Evolutionary conservation across 2,888 invertebrate genomes (phyloP), one percentile per base, ranked within the genome.

Genomic region (Steinernema hermaphroditum): DNA sequence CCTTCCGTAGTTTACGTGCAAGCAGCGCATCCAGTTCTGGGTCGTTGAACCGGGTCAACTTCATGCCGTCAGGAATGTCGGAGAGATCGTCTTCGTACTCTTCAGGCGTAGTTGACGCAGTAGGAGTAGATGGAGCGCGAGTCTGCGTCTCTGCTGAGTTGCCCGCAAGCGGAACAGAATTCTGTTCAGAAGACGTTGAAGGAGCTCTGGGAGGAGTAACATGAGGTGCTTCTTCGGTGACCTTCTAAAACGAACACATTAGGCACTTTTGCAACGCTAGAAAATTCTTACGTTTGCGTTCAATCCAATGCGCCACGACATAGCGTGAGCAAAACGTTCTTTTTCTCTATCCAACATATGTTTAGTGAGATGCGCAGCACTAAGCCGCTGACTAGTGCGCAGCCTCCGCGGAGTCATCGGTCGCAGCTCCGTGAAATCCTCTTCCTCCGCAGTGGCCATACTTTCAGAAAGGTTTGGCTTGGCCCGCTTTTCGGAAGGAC

Each of bases 21-120:
- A 62, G 16, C 29, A 62, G 19, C 6, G 62, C 62, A 32, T 62
- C 27, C 32, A 62, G 62, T 19, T 62, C 62, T 4, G 62, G 62
- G 32, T 62, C 62, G 9, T 62, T 32, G 8, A 22, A 19, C 27
- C 16, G 27, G 27, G 32, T 62, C 32, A 32, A 1, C 32, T 32
- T 22, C 62, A 62, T 62, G 8, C 29, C 16, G 9, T 9, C 32
- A 2, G 62, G 62, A 32, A 62, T 62, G 9, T 62, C 62, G 14
- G 62, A 62, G 29, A 62, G 16, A 19, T 62, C 62, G 8, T 62
- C 62, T 24, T 62, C 27, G 50, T 22, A 50, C 2, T 16, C n/a
- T 19, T 54, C 4, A 54, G 22, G 24, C 22, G 54, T 54, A 32
- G 62, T 14, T 16, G 19, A n/a, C 16, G 22, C 46, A 9, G 46